phyloP scores from a whole-genome alignment of 1,140 invertebrate genomes.

The Lutraria rhynchaena region DNA sequence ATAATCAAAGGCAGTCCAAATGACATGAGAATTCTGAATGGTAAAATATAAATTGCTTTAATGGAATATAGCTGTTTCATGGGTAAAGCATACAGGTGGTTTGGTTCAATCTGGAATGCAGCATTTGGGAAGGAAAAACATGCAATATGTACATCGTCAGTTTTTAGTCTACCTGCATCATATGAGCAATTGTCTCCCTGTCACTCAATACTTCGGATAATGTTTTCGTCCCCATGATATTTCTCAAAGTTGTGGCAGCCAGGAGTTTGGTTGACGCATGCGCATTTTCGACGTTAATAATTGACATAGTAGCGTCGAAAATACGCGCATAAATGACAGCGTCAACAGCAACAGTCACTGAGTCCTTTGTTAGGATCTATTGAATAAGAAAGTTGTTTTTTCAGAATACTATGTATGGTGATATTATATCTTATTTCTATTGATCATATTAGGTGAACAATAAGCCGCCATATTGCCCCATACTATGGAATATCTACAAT shows the following conservation, averaged over 20 bases:
- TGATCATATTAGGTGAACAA: no score
- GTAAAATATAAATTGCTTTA: not conserved
- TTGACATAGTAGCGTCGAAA: slow-evolving; percentile 96
- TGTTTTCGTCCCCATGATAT: slow-evolving; percentile 94
- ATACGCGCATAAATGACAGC: slow-evolving; percentile 94
- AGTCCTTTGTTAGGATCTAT: slow-evolving; percentile 53
- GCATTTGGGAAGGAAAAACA: no score
- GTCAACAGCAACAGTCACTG: slow-evolving; percentile 82
- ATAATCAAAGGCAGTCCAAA: no score
- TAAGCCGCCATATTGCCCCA: no score
- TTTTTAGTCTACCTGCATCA: slow-evolving; percentile 87
- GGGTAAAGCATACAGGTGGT: no score
- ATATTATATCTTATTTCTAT: not conserved
- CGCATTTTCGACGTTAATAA: slow-evolving; percentile 97
- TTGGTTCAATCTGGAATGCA: no score
- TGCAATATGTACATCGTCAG: not conserved
- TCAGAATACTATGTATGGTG: not conserved
- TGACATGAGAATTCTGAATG: no score
- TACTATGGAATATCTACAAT: no score
- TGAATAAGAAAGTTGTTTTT: slow-evolving; percentile 3
- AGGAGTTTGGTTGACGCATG: slow-evolving; percentile 85
- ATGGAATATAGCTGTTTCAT: no score
- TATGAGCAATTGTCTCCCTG: slow-evolving; percentile 93
- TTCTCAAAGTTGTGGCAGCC: slow-evolving; percentile 86
- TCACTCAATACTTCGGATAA: slow-evolving; percentile 94